phyloP scores from a whole-genome alignment of 2,113 vertebrate species.

The Misgurnus anguillicaudatus region DNA sequence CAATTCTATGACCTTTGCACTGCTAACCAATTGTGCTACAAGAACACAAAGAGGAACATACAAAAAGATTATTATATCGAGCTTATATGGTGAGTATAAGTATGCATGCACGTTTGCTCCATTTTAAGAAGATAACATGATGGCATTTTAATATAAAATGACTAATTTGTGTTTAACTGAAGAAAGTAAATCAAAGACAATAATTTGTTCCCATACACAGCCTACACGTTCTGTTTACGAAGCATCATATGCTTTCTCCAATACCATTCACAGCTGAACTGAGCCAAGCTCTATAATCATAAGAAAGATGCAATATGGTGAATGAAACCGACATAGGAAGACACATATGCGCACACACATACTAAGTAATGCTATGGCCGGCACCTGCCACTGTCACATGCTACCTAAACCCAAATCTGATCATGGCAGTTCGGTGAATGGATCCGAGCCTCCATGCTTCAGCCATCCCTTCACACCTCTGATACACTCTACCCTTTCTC shows the following conservation, averaged over 20 bases:
- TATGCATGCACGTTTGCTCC: too few species aligned
- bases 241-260: constrained; percentile 32
- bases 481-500: constrained; percentile 46
- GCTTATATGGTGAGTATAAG: too few species aligned
- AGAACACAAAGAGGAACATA: too few species aligned
- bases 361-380: constrained; percentile 15
- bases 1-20: too few species aligned
- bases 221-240: constrained; percentile 20
- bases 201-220: constrained; percentile 5
- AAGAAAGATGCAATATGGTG: constrained; percentile 26
- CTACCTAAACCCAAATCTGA: constrained; percentile 40
- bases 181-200: background rate
- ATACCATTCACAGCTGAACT: constrained; percentile 20
- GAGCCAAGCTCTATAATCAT: constrained; percentile 30
- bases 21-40: too few species aligned
- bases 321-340: constrained; percentile 22
- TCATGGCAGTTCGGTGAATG: constrained; percentile 42
- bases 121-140: too few species aligned
- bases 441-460: constrained; percentile 24
- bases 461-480: constrained; percentile 35
- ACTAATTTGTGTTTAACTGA: too few species aligned
- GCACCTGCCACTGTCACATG: constrained; percentile 38
- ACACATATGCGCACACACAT: constrained; percentile 4
- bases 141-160: too few species aligned
- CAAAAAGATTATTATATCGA: too few species aligned